phyloP scores from a whole-genome alignment of 2,888 invertebrate genomes.

The Thalpophila matura region DNA sequence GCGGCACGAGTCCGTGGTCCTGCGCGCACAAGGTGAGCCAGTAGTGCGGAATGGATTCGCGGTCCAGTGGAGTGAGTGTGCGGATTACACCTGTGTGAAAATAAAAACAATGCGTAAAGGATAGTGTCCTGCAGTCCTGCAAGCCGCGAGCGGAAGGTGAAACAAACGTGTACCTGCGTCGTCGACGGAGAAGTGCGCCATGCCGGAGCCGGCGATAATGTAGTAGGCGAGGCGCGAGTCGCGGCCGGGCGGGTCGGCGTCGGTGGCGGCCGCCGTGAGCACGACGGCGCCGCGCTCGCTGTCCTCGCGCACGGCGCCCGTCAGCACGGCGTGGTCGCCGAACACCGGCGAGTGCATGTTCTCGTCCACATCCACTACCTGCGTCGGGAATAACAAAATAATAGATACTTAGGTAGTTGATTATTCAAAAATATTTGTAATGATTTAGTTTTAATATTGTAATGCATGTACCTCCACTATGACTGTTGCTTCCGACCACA shows the following conservation, averaged over 20 bases:
- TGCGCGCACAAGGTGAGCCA: slow-evolving; percentile 98
- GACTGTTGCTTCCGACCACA: slow-evolving; percentile 95
- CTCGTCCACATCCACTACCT: slow-evolving; percentile 97
- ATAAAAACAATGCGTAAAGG: neutral
- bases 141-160: too few relatives aligned
- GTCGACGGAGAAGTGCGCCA: slow-evolving; percentile 98
- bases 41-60: slow-evolving; percentile 96
- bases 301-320: slow-evolving; percentile 95
- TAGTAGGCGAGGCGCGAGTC: slow-evolving; percentile 96
- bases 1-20: slow-evolving; percentile 97
- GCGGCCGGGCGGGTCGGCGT: slow-evolving; percentile 95
- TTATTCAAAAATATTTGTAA: too few relatives aligned
- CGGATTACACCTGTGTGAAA: slow-evolving; percentile 93
- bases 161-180: slow-evolving; percentile 93
- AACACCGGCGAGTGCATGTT: slow-evolving; percentile 96
- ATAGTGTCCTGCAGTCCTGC: neutral
- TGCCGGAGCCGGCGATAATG: slow-evolving; percentile 96
- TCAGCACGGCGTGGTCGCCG: slow-evolving; percentile 93
- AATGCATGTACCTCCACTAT: slow-evolving; percentile 91
- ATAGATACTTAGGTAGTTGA: too few relatives aligned
- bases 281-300: slow-evolving; percentile 94
- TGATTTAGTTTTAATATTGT: neutral
- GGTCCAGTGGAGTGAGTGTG: slow-evolving; percentile 96
- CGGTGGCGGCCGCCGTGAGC: slow-evolving; percentile 94
- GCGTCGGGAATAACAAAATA: too few relatives aligned